A percentile compares a stretch with the other conserved stretches of the same genome.
These are phyloP conservation scores for Clusia tigrina DNA, from an alignment of 2,888 invertebrate species.

Conservation along the genomic window DNA sequence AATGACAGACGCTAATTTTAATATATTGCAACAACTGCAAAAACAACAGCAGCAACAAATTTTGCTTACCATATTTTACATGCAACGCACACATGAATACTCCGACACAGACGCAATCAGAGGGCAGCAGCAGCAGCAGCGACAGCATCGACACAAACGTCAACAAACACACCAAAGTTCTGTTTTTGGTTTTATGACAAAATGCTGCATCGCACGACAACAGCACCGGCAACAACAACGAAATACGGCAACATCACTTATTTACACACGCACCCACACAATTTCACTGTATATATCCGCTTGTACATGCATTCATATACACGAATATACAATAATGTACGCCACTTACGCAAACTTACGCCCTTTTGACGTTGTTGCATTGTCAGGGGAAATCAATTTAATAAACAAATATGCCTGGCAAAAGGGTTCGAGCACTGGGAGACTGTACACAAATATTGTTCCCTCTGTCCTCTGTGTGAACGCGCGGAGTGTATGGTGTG, in stretches of 20 bases:
- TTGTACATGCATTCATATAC: not conserved
- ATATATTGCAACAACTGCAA: constrained; percentile 13
- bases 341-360: constrained; percentile 16
- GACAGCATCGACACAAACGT: not conserved
- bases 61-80: constrained; percentile 7
- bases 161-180: constrained; percentile 1
- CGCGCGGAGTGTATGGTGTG: not conserved
- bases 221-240: constrained; percentile 1
- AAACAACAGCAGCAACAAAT: constrained; percentile 3
- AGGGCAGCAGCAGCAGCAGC: not conserved
- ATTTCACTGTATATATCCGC: not conserved
- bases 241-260: constrained; percentile 16
- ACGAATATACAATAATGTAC: not conserved
- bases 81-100: constrained; percentile 7
- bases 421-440: not conserved
- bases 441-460: not conserved
- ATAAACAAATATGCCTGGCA: constrained; percentile 12
- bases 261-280: constrained; percentile 4
- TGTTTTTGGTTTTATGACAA: constrained; percentile 6
- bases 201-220: not conserved
- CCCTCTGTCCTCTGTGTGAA: not conserved
- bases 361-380: constrained; percentile 18
- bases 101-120: constrained; percentile 13
- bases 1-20: constrained; percentile 7
- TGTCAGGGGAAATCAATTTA: constrained; percentile 28